These are phyloP conservation scores for Clarias macrocephalus DNA, from an alignment of 2,113 vertebrate species.

Conservation along the genomic window DNA sequence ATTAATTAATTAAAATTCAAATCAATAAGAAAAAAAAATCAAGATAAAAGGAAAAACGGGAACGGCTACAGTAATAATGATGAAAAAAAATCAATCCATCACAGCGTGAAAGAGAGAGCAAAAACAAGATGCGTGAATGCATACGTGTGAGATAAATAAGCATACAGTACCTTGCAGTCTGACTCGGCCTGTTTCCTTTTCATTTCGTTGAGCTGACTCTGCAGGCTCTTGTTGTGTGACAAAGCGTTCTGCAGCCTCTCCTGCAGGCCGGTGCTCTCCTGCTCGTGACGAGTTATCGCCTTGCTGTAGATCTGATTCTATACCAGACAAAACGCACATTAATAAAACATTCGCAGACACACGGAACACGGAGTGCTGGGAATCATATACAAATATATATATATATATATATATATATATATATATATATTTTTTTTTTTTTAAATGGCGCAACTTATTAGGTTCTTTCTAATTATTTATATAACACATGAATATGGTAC, in stretches of 20 bases:
- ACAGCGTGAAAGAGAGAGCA: not conserved
- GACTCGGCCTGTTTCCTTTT: constrained; percentile 84
- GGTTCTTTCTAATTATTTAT: not conserved
- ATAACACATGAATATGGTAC: not conserved
- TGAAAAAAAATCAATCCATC: not conserved
- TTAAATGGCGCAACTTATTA: not conserved
- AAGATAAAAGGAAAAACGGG: not conserved
- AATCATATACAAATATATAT: not conserved
- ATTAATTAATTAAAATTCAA: not conserved
- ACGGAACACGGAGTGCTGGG: not conserved
- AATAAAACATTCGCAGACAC: not conserved
- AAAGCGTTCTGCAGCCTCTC: constrained; percentile 81
- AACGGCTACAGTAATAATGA: not conserved
- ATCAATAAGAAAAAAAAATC: not conserved
- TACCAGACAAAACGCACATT: not conserved
- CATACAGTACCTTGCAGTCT: constrained; percentile 64
- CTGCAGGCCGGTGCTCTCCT: constrained; percentile 81
- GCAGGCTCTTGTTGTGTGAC: constrained; percentile 87
- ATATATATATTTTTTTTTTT: too few relatives aligned
- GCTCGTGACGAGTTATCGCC: constrained; percentile 80
- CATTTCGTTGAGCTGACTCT: constrained; percentile 86
- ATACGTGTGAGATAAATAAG: not conserved
- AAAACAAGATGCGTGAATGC: not conserved
- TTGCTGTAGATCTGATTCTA: constrained; percentile 87
- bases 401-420: not conserved